phyloP scores from a whole-genome alignment of 2,888 invertebrate genomes.

The Eugnorisma glareosa region DNA sequence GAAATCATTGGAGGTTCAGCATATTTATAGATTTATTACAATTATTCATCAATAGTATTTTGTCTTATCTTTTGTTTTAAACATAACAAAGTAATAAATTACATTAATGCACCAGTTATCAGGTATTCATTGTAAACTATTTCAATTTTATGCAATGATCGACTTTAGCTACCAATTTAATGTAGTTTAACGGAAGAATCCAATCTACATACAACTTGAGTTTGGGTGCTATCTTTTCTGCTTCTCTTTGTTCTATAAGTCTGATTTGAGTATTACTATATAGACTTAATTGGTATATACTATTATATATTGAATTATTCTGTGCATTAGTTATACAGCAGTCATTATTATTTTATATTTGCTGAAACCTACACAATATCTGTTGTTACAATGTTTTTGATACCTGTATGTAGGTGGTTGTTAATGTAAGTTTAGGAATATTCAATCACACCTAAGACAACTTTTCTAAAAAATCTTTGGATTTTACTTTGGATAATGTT shows the following conservation, averaged over 20 bases:
- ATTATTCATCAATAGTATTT: slow-evolving; percentile 10
- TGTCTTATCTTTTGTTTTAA: slow-evolving; percentile 7
- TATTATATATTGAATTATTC: background rate
- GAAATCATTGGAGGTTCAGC: slow-evolving; percentile 10
- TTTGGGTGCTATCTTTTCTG: background rate
- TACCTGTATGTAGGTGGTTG: background rate
- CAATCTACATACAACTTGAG: background rate
- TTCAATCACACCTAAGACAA: background rate
- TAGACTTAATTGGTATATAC: no score
- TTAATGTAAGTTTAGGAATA: background rate
- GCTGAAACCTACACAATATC: background rate
- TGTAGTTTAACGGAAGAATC: background rate
- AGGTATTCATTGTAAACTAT: background rate
- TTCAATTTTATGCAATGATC: background rate
- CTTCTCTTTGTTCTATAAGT: background rate
- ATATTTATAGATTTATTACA: slow-evolving; percentile 9
- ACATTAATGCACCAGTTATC: slow-evolving; percentile 1
- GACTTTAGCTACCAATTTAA: background rate
- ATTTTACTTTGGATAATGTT: background rate
- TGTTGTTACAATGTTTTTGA: background rate
- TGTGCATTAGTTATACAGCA: background rate
- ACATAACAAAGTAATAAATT: slow-evolving; percentile 10
- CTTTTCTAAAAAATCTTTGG: no score
- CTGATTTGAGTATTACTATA: background rate
- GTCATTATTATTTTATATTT: background rate